Base-by-base conservation (phyloP, 2,113 vertebrate genomes). In the Cryptoleucopteryx plumbea region DNA sequence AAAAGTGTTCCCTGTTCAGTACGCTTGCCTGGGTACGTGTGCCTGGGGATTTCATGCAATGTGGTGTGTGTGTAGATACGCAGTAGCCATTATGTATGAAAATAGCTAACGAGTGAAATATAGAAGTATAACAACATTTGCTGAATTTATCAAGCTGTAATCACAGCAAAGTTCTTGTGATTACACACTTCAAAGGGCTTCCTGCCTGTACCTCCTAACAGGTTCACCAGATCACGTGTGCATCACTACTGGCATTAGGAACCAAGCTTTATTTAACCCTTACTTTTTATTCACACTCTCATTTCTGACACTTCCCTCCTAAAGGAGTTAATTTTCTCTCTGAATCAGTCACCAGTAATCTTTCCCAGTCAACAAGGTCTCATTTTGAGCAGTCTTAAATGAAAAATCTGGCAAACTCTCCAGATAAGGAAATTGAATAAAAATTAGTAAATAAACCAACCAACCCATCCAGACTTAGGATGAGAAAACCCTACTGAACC, bases 21-120 rank as follows among this genome's bases (percentile, higher is more conserved):
- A 7, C n/a, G 17, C 17, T 70, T 56, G 20, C 52, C 42, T n/a
- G 26, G 16, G 16, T 19, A 31, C 20, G 7, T 17, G 21, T 53
- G 27, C 4, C 50, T 56, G n/a, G 16, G 17, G 32, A 67, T 87
- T 91, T 83, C 21, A 10, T 25, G 18, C 10, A 12, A 4, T 26
- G 26, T 13, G 8, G 31, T 53, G 6, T 7, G 0, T 36, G 2
- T 34, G n/a, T 3, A 52, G 52, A 40, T 50, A 47, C 0, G 0
- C 42, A 29, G 23, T 27, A 77, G 11, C 38, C 38, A 45, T 9
- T 14, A 23, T 2, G 4, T 11, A 67, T 31, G 20, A 81, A 67
- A 53, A n/a, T 2, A 68, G 13, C 9, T 87, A 72, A 47, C 0
- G 1, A 82, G 10, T 29, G 10, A 26, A 74, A 87, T 62, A 47